Evolutionary conservation across 2,113 vertebrate species (phyloP).

Genomic region (Melanerpes formicivorus): DNA sequence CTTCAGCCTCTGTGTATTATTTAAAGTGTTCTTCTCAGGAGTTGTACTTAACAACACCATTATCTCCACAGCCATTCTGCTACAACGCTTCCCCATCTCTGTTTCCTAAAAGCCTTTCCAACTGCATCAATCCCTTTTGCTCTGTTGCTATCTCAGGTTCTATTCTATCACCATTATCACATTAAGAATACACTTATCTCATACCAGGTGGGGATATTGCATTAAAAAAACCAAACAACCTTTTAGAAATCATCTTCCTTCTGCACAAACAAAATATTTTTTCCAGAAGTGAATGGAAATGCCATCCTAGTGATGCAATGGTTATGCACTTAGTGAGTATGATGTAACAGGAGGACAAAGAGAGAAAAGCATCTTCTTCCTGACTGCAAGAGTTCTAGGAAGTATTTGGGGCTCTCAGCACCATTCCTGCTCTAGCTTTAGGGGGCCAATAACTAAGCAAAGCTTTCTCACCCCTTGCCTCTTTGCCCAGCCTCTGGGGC

Average conservation of each 20-base stretch:
- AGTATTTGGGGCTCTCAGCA: background rate
- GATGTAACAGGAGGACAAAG: background rate
- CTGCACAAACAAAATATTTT: background rate
- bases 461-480: background rate
- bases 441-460: background rate
- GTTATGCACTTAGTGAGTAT: background rate
- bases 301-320: background rate
- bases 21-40: slow-evolving; percentile 14
- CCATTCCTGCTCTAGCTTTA: background rate
- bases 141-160: background rate
- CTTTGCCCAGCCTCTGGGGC: background rate
- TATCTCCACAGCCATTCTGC: background rate
- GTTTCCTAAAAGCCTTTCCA: slow-evolving; percentile 26
- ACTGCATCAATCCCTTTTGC: background rate
- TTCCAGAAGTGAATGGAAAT: background rate
- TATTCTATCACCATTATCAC: background rate
- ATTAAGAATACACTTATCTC: slow-evolving; percentile 21
- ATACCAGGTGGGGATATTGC: background rate
- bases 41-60: background rate
- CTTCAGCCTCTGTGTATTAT: background rate
- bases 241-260: background rate
- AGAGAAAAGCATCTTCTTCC: background rate
- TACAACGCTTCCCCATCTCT: background rate
- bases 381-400: background rate
- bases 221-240: background rate